Conservation (phyloP, 2,113 vertebrate genomes). For the Cyanoderma ruficeps region DNA sequence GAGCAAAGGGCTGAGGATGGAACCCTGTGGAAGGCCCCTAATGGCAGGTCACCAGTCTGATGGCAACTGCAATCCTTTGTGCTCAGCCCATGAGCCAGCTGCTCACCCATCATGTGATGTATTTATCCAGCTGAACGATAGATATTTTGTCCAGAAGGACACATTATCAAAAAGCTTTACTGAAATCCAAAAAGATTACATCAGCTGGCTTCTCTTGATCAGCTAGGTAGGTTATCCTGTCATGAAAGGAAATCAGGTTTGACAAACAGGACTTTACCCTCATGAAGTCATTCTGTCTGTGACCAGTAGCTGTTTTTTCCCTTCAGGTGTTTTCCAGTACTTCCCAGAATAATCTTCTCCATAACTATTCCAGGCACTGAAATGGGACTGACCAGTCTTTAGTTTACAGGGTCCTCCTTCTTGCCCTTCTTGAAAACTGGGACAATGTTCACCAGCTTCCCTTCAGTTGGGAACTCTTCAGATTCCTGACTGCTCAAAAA, state of each 20-base stretch:
- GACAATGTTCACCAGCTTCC: not conserved
- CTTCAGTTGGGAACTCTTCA: not conserved
- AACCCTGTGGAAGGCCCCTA: not conserved
- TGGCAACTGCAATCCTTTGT: not conserved
- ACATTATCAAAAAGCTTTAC: not conserved
- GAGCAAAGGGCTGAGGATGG: not conserved
- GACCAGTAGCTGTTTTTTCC: not conserved
- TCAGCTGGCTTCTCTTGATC: not conserved
- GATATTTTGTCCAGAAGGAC: not conserved
- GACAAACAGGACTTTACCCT: not conserved
- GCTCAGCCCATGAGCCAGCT: no score
- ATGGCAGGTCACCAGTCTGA: not conserved
- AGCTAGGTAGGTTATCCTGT: not conserved
- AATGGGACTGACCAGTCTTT: no score
- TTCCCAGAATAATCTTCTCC: not conserved
- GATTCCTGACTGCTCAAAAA: not conserved
- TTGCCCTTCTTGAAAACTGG: not conserved
- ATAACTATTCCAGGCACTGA: not conserved
- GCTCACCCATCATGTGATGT: not conserved
- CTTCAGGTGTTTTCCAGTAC: not conserved
- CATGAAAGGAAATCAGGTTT: not conserved
- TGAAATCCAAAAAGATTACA: not conserved
- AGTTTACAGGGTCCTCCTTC: not conserved
- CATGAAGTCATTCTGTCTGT: not conserved
- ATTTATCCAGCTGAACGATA: not conserved